Conservation (phyloP, 2,797 vertebrate genomes). For the Danio kyathit region DNA sequence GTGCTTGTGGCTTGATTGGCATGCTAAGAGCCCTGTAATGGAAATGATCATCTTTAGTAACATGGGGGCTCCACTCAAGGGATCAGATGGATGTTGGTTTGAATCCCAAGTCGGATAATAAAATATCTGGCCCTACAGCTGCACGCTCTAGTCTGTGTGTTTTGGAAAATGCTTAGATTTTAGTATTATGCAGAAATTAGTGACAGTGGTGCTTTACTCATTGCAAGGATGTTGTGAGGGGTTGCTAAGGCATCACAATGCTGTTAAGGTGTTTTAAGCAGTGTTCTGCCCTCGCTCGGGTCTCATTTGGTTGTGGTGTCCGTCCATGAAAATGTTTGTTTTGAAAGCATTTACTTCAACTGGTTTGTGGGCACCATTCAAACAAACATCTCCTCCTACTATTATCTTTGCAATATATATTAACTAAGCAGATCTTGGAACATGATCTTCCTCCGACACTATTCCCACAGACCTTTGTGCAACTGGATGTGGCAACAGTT, state of each 20-base stretch:
- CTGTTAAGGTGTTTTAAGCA: not conserved
- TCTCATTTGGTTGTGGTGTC: not conserved
- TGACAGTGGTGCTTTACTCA: not conserved
- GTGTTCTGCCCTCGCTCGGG: no score
- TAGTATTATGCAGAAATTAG: not conserved
- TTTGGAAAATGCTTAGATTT: not conserved
- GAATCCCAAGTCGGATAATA: slow-evolving; percentile 11
- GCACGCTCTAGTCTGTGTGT: not conserved
- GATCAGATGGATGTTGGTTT: slow-evolving; percentile 28
- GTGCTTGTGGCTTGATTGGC: slow-evolving; percentile 45
- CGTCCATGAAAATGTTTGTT: no score
- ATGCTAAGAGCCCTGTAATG: slow-evolving; percentile 31
- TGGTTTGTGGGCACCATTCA: not conserved
- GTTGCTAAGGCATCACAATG: not conserved
- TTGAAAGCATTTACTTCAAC: not conserved
- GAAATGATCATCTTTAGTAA: slow-evolving; percentile 38
- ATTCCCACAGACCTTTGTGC: no score
- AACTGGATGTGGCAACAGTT: no score
- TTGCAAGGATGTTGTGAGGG: not conserved
- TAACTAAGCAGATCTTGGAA: no score
- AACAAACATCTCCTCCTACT: no score
- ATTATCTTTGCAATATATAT: no score
- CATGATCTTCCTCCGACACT: no score
- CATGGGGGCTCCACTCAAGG: slow-evolving; percentile 25
- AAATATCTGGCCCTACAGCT: slow-evolving; percentile 4